A percentile compares a stretch with the other conserved stretches of the same genome.
Conservation (phyloP, 2,797 vertebrate species). For the Bucorvus abyssinicus region DNA sequence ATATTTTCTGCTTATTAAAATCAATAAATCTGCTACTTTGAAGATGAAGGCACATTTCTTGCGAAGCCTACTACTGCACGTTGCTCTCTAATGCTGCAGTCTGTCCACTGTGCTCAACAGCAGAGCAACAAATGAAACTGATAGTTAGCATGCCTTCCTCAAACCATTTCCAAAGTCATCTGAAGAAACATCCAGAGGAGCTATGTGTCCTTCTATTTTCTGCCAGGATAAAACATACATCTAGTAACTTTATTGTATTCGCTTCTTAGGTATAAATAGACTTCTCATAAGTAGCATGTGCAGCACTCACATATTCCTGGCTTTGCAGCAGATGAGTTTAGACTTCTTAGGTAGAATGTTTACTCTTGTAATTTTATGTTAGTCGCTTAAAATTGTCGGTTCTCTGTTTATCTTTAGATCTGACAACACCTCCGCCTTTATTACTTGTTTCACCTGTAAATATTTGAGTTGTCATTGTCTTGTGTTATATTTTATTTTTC, state of each 20-base stretch:
- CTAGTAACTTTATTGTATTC: not conserved
- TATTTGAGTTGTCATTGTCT: conserved; percentile 32
- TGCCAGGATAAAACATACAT: not conserved
- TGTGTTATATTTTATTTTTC: conserved; percentile 7
- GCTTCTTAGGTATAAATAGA: not conserved
- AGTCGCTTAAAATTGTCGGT: conserved; percentile 7
- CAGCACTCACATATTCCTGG: not conserved
- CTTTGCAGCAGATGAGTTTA: conserved; percentile 5
- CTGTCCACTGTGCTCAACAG: conserved; percentile 53
- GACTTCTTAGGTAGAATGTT: conserved; percentile 7
- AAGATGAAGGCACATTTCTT: conserved; percentile 69
- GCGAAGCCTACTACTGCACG: conserved; percentile 30
- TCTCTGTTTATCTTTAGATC: conserved; percentile 34
- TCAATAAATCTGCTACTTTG: conserved; percentile 78
- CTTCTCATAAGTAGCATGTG: not conserved
- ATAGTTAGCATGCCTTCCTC: not conserved
- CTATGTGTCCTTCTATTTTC: not conserved
- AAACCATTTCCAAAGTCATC: conserved; percentile 7
- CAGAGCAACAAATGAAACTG: conserved; percentile 44
- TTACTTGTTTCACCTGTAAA: conserved; percentile 24
- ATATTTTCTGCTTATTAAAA: conserved; percentile 80
- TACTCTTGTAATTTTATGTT: conserved; percentile 30
- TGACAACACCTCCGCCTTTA: conserved; percentile 11
- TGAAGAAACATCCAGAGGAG: not conserved
- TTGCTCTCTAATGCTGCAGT: conserved; percentile 58